Evolutionary conservation across 2,888 invertebrate species (phyloP), one percentile per base, ranked within the genome.

Genomic region (Tribolium freemani): DNA sequence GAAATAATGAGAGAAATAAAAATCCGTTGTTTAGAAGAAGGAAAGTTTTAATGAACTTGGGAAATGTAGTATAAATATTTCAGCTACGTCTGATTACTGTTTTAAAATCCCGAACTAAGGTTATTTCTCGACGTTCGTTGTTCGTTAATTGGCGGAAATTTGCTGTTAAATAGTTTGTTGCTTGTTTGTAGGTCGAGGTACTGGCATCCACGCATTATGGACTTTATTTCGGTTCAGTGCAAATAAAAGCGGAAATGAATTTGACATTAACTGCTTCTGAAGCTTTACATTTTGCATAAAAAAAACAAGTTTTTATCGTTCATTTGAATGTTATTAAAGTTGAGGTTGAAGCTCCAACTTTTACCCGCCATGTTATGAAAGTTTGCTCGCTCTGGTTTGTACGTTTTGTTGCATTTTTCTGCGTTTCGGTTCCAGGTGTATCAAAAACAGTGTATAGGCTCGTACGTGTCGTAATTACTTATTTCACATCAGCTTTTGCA

Each of bases 31-130:
- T 68, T 57, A 38, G 31, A 6, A 31, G 63, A 48, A 61, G 63
- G 61, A 68, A 72, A 72, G 61, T 72, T 72, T 72, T 72, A 72
- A 72, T 72, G 72, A 72, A 72, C 72, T 72, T 72, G 61, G 61
- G 50, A 69, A 57, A 67, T 69, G 72, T 68, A 72, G 63, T 72
- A 72, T 72, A 72, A 72, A 72, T 72, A 72, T 72, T 72, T 68
- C 60, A 72, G 63, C 69, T 72, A 57, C 48, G 46, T 11, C 53
- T 69, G 60, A 46, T 10, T 44, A 26, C 60, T 30, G 31, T 63
- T 63, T 63, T 63, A 50, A 63, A 63, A 48, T 16, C 13, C 50
- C 8, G 8, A 11, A 60, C 8, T 60, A 16, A 10, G 44, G 57
- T 44, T 57, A 26, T 48, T 48, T 48, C 11, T n/a, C 16, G 30